Conservation (phyloP, 1,140 invertebrate species). For the Paraescarpia echinospica region DNA sequence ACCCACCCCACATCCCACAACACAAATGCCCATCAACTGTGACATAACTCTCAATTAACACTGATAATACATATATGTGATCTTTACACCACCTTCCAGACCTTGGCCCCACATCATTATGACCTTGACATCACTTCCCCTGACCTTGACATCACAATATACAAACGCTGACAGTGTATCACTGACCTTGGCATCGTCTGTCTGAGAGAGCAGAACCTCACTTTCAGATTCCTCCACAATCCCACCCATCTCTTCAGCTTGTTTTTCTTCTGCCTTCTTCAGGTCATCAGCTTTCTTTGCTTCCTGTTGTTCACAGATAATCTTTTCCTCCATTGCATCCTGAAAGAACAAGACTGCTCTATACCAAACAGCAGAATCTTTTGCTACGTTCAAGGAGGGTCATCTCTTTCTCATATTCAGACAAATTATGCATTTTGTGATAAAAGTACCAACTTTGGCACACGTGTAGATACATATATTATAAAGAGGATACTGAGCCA, state of each 20-base stretch:
- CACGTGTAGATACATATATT: too few species aligned
- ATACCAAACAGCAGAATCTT: not conserved
- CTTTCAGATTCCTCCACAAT: conserved; percentile 22
- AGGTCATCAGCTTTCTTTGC: not conserved
- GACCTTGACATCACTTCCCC: not conserved
- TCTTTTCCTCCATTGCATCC: not conserved
- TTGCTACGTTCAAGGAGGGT: not conserved
- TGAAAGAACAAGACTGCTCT: not conserved
- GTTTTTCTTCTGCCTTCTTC: not conserved
- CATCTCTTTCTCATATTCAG: too few species aligned
- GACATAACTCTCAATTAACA: too few species aligned
- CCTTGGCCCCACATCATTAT: too few species aligned
- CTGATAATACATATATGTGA: too few species aligned
- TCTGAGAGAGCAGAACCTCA: conserved; percentile 50
- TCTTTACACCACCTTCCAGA: too few species aligned
- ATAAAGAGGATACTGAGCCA: too few species aligned
- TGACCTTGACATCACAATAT: not conserved
- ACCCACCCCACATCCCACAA: too few species aligned
- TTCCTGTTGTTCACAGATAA: not conserved
- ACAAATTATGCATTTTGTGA: too few species aligned
- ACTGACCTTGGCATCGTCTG: conserved; percentile 54
- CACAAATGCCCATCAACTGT: too few species aligned
- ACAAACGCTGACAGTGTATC: not conserved
- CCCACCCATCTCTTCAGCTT: not conserved
- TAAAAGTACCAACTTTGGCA: too few species aligned